A percentile compares a stretch with the other conserved stretches of the same genome.
phyloP scores from a whole-genome alignment of 2,113 vertebrate genomes.

The Menura novaehollandiae region DNA sequence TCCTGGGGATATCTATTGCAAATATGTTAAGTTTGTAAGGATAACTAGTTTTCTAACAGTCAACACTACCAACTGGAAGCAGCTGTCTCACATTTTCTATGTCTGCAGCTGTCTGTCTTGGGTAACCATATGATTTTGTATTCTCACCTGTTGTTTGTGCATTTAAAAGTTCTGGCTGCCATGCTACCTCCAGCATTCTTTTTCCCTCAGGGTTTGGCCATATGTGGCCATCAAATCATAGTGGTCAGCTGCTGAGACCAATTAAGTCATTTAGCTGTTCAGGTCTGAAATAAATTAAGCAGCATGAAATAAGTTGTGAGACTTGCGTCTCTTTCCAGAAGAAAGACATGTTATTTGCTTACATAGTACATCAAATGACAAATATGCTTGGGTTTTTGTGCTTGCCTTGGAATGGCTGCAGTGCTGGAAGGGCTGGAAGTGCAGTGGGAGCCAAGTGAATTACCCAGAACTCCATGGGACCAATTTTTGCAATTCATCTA shows the following conservation, averaged over 20 bases:
- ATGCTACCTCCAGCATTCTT: neutral
- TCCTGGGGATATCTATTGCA: neutral
- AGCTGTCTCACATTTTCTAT: neutral
- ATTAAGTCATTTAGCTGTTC: conserved; percentile 28
- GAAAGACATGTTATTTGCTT: conserved; percentile 26
- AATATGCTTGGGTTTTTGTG: neutral
- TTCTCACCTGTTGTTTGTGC: conserved; percentile 34
- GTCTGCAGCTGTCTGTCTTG: neutral
- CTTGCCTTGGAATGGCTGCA: neutral
- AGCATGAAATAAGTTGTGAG: neutral
- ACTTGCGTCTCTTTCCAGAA: conserved; percentile 8
- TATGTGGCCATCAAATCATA: conserved; percentile 1
- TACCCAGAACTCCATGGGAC: neutral
- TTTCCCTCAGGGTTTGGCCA: neutral
- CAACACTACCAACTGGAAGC: neutral
- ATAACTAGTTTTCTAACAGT: neutral
- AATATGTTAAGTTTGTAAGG: neutral
- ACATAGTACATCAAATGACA: conserved; percentile 16
- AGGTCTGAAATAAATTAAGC: conserved; percentile 30
- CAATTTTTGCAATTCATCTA: neutral
- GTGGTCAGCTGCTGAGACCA: neutral
- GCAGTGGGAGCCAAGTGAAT: neutral
- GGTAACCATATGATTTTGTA: conserved; percentile 16
- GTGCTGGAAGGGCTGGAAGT: neutral
- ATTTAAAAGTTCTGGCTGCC: neutral